These are phyloP conservation scores for Eretmochelys imbricata DNA, from an alignment of 2,113 vertebrate species.

Conservation along the genomic window DNA sequence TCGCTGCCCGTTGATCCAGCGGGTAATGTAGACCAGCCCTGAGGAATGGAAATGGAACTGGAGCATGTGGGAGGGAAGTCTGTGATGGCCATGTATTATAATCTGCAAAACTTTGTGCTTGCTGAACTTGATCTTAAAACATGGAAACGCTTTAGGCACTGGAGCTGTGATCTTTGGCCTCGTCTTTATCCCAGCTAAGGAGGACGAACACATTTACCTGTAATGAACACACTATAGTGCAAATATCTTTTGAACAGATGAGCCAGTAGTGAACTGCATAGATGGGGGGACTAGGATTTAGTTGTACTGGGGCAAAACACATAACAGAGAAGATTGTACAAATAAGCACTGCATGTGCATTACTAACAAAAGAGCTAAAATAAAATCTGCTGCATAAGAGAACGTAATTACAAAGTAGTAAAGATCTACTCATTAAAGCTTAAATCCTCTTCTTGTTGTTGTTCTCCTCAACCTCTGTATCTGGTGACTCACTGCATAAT, in stretches of 20 bases:
- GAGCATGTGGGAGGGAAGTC: not conserved
- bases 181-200: not conserved
- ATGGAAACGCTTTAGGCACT: not conserved
- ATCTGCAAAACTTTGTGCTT: not conserved
- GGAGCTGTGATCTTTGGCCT: not conserved
- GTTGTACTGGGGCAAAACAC: not conserved
- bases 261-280: not conserved
- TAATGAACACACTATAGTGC: not conserved
- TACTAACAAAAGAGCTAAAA: not conserved
- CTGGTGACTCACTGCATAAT: not conserved
- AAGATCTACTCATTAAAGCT: conserved; percentile 1
- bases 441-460: conserved; percentile 41
- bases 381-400: not conserved
- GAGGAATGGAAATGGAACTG: not conserved
- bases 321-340: not conserved
- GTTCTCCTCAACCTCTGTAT: conserved; percentile 53
- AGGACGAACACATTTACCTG: not conserved
- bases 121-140: not conserved
- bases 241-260: not conserved
- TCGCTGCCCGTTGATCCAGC: no score
- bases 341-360: not conserved
- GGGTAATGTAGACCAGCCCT: no score
- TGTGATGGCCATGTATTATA: not conserved
- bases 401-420: not conserved
- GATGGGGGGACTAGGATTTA: not conserved